Base-by-base conservation (phyloP, 35 echinoderm and acorn worm genomes). In the Strongylocentrotus purpuratus region DNA sequence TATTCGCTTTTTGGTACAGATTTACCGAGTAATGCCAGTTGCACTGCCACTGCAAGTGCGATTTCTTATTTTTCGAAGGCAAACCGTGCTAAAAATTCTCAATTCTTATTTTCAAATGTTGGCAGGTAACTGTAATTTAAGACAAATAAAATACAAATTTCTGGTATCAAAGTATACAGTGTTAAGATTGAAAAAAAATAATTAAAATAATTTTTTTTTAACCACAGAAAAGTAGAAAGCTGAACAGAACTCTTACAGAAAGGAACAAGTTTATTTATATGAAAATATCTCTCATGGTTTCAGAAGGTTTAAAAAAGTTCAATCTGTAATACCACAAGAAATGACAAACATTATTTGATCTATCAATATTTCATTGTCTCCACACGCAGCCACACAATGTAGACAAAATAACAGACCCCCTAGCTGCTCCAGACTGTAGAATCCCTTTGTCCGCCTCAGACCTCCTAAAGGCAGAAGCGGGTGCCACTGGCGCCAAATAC, bases 311-410 rank as follows among this genome's bases (percentile, higher is more conserved):
- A 46, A 91, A 91, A 89, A 35, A 89, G 35, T 41, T 91, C 25
- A 91, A 91, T 5, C 4, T 33, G 33, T n/a, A 90, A 3, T 31
- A 5, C 25, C 32, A 91, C 10, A 31, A 91, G 25, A 41, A 91
- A 33, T 31, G 22, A 10, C 33, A 46, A 25, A 91, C 33, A 7
- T 31, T 33, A 0, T 91, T 31, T 91, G 0, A 33, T 35, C 32
- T 91, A 91, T 31, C 7, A 11, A 46, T 35, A 91, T 46, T 4
- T 92, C 14, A 46, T 92, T 92, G 9, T 25, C 33, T 92, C 46
- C 31, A 92, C 47, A 92, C 31, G 50, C 47, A 92, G 91, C 91
- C 91, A 4, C 46, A 92, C 8, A 46, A 92, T 52, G 91, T 92
- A 0, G 91, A 92, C 46, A 32, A 8, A 28, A 92, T 92, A 7